Evolutionary conservation across 2,888 invertebrate species (phyloP), one percentile per base, ranked within the genome.

Genomic region (Geotrupes spiniger): DNA sequence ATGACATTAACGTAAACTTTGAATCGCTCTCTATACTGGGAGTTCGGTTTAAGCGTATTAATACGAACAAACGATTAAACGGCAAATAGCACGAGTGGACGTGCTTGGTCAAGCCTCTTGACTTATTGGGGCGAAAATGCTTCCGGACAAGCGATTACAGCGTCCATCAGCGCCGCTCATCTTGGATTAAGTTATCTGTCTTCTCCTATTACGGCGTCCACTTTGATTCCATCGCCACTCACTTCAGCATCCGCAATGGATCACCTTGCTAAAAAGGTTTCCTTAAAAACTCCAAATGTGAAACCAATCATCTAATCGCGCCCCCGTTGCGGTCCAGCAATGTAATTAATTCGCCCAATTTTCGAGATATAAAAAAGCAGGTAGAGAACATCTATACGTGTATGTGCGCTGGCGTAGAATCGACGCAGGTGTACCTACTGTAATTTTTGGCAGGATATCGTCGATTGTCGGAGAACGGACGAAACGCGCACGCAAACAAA

Each of bases 131-230:
- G 50, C 54, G 59, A 60, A 63, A 70, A 71, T 65, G 61, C 58
- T 59, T 61, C 64, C 64, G 66, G 71, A 71, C 71, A 71, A 65
- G 69, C 66, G 69, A 71, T 71, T 71, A 71, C 68, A 58, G 60
- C 54, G 55, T 56, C 63, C 65, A 69, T 71, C 71, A 70, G 54
- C 69, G 60, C 64, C 62, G 62, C 63, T 66, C 68, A 60, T 53
- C 52, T 58, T 51, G 63, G 66, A 70, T 70, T 69, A 69, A 68
- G 62, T 62, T 62, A 61, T 58, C 60, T 61, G 65, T 63, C 64
- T 51, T 57, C 54, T 56, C 54, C 52, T 50, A 54, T 60, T 59
- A 54, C 51, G 38, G 9, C 14, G 15, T 15, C 9, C 33, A 14
- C 11, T 33, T 33, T 33, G 33, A 33, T 33, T 33, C 12, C 11